Evolutionary conservation across 2,113 vertebrate genomes (phyloP).

Genomic region (Oenanthe oenanthe): DNA sequence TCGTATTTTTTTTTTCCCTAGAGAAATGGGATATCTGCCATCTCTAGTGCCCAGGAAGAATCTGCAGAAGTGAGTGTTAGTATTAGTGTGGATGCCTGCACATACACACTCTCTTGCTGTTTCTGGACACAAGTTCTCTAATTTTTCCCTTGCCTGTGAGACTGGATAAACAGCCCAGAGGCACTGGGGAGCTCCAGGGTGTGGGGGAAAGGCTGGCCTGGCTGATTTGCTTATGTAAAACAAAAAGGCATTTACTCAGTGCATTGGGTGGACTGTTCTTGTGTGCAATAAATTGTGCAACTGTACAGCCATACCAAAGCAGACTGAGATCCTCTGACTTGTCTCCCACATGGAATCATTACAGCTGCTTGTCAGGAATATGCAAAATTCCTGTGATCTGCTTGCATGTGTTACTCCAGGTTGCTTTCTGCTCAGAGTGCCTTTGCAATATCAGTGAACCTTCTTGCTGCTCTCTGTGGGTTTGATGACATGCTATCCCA

Average conservation of each 20-base stretch:
- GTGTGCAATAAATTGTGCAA: constrained; percentile 8
- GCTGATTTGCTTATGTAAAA: not conserved
- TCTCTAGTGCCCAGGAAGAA: not conserved
- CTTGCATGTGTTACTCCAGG: not conserved
- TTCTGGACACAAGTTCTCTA: not conserved
- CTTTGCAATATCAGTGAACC: not conserved
- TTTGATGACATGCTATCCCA: not conserved
- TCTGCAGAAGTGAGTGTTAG: not conserved
- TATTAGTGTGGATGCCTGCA: not conserved
- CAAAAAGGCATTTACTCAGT: not conserved
- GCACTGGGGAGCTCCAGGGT: not conserved
- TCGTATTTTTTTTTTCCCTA: not conserved
- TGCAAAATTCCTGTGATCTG: not conserved
- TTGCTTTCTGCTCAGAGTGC: not conserved
- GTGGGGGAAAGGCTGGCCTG: not conserved
- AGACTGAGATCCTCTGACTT: not conserved
- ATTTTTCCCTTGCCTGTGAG: not conserved
- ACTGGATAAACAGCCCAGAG: not conserved
- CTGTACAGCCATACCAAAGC: not conserved
- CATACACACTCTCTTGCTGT: not conserved
- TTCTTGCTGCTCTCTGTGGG: fast-evolving
- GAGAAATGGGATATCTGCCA: not conserved
- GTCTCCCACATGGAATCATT: not conserved
- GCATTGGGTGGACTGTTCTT: not conserved
- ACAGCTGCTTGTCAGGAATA: not conserved